Base-by-base conservation (phyloP, 2,888 invertebrate genomes). In the Hedychridium roseum region DNA sequence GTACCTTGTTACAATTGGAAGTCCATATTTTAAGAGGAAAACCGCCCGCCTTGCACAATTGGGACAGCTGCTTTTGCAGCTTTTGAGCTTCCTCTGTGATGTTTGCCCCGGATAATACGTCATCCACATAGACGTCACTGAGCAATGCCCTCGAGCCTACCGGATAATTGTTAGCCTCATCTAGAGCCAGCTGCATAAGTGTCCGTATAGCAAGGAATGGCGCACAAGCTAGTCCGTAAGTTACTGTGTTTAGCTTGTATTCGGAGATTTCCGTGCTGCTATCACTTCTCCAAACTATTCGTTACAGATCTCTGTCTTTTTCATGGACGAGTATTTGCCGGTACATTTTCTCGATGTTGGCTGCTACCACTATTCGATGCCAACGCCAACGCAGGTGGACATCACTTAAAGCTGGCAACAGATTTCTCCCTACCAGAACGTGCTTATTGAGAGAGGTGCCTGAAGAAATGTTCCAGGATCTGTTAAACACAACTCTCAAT, bases 291-390 rank as follows among this genome's bases (percentile, higher is more conserved):
- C 44, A 50, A 7, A 50, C 28, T 2, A 50, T 50, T 11, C 44
- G 31, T 9, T 43, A 39, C 3, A 23, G 20, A 34, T 43, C 38
- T n/a, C 18, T 31, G 20, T 50, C 39, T 5, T 18, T 35, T 2
- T 14, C 21, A 7, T 38, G 31, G 6, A 50, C 44, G 5, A 5
- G 16, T n/a, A 50, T 43, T 37, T 50, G 50, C 2, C 44, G 26
- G 15, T 43, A 50, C 43, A 50, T 50, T 36, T 50, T 50, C 3
- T 39, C 50, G 15, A 44, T 44, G 16, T 50, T 40, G 7, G 50
- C 50, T n/a, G 42, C 32, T 17, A 35, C 38, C 11, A 34, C 26
- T 17, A 37, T 45, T 12, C 28, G 15, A 34, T 43, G 45, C 7
- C n/a, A 11, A 3, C 44, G 28, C 43, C 41, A 50, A 6, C 35